Base-by-base conservation (phyloP, 2,113 vertebrate species). In the Coreoperca whiteheadi region DNA sequence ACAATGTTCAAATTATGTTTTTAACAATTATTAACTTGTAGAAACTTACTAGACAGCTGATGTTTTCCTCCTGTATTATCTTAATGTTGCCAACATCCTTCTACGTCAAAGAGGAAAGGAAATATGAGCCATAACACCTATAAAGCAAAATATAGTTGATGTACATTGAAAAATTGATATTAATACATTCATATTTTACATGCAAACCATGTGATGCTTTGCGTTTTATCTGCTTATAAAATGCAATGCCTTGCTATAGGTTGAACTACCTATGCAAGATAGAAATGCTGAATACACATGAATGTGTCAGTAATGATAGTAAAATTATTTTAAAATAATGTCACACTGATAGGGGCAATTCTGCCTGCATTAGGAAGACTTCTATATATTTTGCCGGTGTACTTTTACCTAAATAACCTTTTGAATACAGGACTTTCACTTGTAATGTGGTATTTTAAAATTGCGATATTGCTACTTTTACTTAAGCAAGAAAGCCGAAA, bases 251-350 rank as follows among this genome's bases (percentile, higher is more conserved):
- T 50, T 48, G 5, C 34, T 56, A 12, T 56, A 34, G 10, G 21
- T 39, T 74, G 9, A 23, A 43, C 20, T 16, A 10, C 23, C 0
- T 15, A 67, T 23, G 43, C 14, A 76, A 25, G 37, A 60, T 63
- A 56, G 56, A 57, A 69, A 79, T 64, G 41, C 2, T 1, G 2
- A 16, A 1, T 30, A 56, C n/a, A 28, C 25, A 41, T 64, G 18
- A 48, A 74, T 68, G 15, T 59, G 4, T 11, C n/a, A 64, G 39
- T 65, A 37, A 59, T 65, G n/a, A 85, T 15, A 56, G 46, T 50
- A 8, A 9, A 32, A 39, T n/a, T 50, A 16, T 34, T 61, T 16
- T 9, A 50, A 20, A n/a, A 11, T 48, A 28, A n/a, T 63, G 43
- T 50, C 41, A n/a, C 23, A 51, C 46, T 53, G 32, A 51, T 8